Percentiles rank a stretch among this genome's conserved stretches.
Conservation (phyloP, 2,888 invertebrate species). For the Hirtodrosophila histrioides region DNA sequence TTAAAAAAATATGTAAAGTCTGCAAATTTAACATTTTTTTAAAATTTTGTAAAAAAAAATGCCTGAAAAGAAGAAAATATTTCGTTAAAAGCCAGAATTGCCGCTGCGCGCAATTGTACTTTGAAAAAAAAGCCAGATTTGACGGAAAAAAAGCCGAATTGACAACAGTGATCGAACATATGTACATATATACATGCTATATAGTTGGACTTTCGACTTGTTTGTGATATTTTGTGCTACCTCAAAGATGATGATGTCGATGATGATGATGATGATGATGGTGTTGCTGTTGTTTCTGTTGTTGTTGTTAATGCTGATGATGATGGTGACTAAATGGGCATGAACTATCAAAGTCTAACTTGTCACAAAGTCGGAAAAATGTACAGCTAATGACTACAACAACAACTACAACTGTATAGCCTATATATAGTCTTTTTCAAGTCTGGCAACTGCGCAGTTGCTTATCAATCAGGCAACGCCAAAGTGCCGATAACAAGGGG, state of each 20-base stretch:
- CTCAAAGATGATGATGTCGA: conserved; percentile 12
- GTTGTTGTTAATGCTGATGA: conserved; percentile 7
- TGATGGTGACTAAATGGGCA: conserved; percentile 43
- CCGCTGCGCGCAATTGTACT: too few species aligned
- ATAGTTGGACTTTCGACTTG: conserved; percentile 76
- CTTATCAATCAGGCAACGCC: conserved; percentile 43
- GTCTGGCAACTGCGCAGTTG: conserved; percentile 58
- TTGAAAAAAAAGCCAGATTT: too few species aligned
- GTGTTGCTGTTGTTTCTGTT: too few species aligned
- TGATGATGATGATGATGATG: conserved; percentile 30
- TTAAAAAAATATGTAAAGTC: too few species aligned
- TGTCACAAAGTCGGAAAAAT: conserved; percentile 3
- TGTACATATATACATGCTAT: background rate
- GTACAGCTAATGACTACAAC: conserved; percentile 16
- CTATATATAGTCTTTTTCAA: background rate
- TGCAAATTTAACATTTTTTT: too few species aligned
- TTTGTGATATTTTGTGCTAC: conserved; percentile 58
- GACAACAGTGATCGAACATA: too few species aligned
- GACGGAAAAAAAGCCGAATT: too few species aligned
- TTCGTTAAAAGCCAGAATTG: too few species aligned
- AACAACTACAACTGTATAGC: background rate
- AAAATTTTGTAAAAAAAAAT: too few species aligned
- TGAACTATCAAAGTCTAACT: conserved; percentile 43
- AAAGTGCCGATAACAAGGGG: conserved; percentile 22
- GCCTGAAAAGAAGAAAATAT: too few species aligned